Base-by-base conservation (phyloP, 2,888 invertebrate genomes). In the Drosophila demipolita region DNA sequence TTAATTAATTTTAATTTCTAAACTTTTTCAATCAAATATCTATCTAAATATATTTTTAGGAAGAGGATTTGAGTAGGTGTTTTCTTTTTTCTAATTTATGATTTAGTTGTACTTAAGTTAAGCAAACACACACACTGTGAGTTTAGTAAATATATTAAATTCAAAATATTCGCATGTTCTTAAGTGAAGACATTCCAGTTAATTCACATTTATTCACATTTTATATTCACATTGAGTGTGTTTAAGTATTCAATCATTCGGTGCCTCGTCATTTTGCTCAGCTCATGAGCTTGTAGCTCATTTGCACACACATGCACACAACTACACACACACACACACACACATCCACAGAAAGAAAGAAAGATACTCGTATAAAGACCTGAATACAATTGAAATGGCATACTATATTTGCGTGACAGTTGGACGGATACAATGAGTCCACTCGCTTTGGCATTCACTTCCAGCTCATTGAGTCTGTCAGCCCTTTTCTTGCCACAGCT, bases 401-500 rank as follows among this genome's bases (percentile, higher is more conserved):
- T 29, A 38, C 55, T 38, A 42, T 42, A 57, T 20, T 15, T 36
- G 32, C 26, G 11, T 53, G 62, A 50, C 54, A 74, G 55, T 57
- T 54, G 59, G 29, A 61, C 15, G 59, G 40, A 62, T 59, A 62
- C 42, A 66, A 71, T 66, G 74, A 68, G 62, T 69, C 50, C 65
- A 78, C 59, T 77, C 66, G 53, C 48, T 48, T 57, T 57, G 53
- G 52, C 64, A 69, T 74, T 78, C 64, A 61, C 57, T 71, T 78
- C 73, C 77, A 78, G 77, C 67, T 69, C 75, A 78, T 78, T 79
- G 78, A 75, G 63, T 79, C 61, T 55, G 74, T 67, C 67, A 73
- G 73, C 62, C 70, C 80, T 66, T 73, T 72, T 52, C 54, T 61
- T 74, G 81, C 72, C 78, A 72, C 75, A 83, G 84, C 86, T 88